Conservation (phyloP, 2,888 invertebrate species). For the Helicoverpa assulta region DNA sequence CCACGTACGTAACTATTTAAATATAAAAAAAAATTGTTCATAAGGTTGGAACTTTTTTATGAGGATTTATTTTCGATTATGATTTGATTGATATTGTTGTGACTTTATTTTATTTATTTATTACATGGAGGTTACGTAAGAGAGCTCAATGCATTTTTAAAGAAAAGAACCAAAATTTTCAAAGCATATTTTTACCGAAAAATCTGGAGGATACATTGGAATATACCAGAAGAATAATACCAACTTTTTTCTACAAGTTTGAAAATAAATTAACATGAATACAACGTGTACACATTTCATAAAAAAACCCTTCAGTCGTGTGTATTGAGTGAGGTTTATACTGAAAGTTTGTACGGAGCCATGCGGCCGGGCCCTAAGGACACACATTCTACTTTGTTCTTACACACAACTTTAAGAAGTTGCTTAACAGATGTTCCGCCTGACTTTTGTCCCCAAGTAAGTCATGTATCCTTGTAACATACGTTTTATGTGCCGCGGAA, state of each 20-base stretch:
- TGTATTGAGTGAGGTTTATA: constrained; percentile 80
- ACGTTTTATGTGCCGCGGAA: constrained; percentile 67
- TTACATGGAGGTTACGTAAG: too few relatives aligned
- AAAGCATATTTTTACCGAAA: too few relatives aligned
- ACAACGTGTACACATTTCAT: constrained; percentile 51
- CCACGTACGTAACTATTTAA: too few relatives aligned
- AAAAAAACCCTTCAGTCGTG: constrained; percentile 54
- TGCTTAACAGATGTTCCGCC: constrained; percentile 85
- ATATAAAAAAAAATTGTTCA: too few relatives aligned
- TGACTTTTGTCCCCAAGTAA: constrained; percentile 82
- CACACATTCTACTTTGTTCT: constrained; percentile 83
- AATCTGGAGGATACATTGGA: too few relatives aligned
- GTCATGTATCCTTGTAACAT: constrained; percentile 74
- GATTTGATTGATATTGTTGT: too few relatives aligned
- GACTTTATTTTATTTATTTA: too few relatives aligned
- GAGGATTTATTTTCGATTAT: too few relatives aligned
- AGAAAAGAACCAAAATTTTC: too few relatives aligned
- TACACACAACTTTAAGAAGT: constrained; percentile 82
- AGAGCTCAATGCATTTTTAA: too few relatives aligned
- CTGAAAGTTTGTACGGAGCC: constrained; percentile 73
- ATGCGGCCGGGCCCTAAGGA: constrained; percentile 76
- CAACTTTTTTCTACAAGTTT: not conserved
- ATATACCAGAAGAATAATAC: too few relatives aligned
- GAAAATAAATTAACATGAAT: constrained; percentile 30
- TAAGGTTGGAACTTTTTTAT: too few relatives aligned